Conservation (phyloP, 2,888 invertebrate species). For the Lysandra coridon region DNA sequence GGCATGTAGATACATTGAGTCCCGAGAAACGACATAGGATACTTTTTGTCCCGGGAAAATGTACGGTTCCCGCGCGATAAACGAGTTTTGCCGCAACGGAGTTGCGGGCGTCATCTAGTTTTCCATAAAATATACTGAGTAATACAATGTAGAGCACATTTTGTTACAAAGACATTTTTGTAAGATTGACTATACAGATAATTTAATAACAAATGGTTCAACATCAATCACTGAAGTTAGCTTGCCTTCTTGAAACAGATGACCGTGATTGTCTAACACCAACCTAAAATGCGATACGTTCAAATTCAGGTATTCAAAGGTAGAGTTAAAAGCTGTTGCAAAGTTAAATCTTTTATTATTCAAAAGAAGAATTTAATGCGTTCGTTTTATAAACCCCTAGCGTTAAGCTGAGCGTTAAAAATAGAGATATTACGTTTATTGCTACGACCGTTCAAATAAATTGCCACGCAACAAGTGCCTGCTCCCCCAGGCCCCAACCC, state of each 20-base stretch:
- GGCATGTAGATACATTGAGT: too few relatives aligned
- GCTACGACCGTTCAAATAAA: constrained; percentile 42
- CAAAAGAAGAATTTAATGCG: neutral
- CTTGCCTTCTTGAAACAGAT: neutral
- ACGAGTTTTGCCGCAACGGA: too few relatives aligned
- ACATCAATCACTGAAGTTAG: neutral
- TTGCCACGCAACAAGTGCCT: constrained; percentile 61
- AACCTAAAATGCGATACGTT: neutral
- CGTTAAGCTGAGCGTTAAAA: constrained; percentile 24
- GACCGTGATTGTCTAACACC: neutral
- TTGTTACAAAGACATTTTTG: neutral
- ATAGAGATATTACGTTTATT: constrained; percentile 36
- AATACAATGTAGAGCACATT: neutral
- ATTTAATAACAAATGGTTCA: neutral
- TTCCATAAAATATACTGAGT: neutral
- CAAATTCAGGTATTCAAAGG: neutral
- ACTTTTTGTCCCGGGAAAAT: too few relatives aligned
- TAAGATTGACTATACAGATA: neutral
- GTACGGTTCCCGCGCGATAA: too few relatives aligned
- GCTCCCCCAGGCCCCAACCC: constrained; percentile 52
- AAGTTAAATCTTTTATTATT: neutral
- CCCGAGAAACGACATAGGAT: too few relatives aligned
- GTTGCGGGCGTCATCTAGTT: neutral
- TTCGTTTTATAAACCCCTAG: neutral
- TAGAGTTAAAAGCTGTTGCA: neutral